Conservation (phyloP, 2,797 vertebrate genomes). For the Vireo griseus region DNA sequence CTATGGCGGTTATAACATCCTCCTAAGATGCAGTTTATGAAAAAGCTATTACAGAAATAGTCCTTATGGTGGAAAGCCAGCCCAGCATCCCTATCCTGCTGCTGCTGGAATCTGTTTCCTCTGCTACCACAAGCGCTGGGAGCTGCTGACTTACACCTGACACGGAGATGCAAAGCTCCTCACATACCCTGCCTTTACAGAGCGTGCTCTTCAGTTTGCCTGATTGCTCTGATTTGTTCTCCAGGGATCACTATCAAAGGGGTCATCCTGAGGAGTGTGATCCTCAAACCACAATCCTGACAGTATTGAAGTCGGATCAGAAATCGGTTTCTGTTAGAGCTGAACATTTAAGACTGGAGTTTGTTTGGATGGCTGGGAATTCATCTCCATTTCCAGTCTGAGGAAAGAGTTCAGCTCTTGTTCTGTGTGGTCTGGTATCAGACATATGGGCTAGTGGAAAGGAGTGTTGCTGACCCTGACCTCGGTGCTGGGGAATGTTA, state of each 20-base stretch:
- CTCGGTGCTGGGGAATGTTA: fast-evolving
- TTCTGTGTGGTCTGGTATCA: not conserved
- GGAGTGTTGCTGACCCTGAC: not conserved
- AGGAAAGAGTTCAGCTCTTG: not conserved
- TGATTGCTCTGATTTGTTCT: not conserved
- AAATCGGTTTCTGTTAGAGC: not conserved
- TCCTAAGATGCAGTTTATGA: not conserved
- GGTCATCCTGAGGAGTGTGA: not conserved
- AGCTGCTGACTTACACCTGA: not conserved
- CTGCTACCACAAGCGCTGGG: not conserved
- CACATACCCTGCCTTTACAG: not conserved
- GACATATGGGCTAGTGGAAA: not conserved
- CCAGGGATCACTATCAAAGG: not conserved
- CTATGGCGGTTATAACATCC: not conserved
- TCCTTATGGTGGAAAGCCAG: not conserved
- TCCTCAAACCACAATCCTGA: not conserved
- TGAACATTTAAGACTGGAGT: not conserved
- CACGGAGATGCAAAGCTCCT: not conserved
- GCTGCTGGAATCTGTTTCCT: not conserved
- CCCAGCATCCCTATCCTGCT: not conserved
- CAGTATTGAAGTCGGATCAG: not conserved
- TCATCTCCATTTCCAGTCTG: not conserved
- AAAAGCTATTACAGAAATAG: not conserved
- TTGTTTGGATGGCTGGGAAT: not conserved
- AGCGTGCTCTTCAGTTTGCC: not conserved